Evolutionary conservation across 2,888 invertebrate species (phyloP).

Genomic region (Latheticus oryzae): DNA sequence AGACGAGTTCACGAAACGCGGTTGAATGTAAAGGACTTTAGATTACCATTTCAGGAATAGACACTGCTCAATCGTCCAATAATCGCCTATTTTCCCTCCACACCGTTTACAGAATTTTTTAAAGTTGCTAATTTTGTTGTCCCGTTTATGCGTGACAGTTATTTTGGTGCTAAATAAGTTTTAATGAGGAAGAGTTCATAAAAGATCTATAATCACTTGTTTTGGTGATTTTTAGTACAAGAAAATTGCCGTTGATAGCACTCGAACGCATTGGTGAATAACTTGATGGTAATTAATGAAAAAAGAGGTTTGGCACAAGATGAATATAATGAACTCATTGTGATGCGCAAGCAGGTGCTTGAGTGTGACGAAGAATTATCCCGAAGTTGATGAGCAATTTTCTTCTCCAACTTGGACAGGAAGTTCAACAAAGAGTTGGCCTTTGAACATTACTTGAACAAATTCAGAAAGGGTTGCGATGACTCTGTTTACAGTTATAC

Average conservation of each 20-base stretch:
- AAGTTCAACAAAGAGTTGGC: slow-evolving; percentile 44
- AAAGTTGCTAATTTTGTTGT: no score
- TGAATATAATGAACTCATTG: slow-evolving; percentile 56
- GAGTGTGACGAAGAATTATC: slow-evolving; percentile 57
- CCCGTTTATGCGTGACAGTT: no score
- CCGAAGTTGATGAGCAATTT: slow-evolving; percentile 55
- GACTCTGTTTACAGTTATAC: no score
- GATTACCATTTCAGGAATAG: slow-evolving; percentile 45
- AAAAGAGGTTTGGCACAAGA: slow-evolving; percentile 49
- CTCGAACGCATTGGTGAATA: neutral
- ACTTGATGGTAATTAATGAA: slow-evolving; percentile 47
- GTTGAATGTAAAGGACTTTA: slow-evolving; percentile 23
- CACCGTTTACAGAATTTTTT: no score
- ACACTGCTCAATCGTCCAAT: slow-evolving; percentile 42
- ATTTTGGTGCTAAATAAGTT: no score
- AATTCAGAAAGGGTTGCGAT: slow-evolving; percentile 44
- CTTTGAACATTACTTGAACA: slow-evolving; percentile 43
- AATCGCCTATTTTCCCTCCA: no score
- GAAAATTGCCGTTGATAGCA: slow-evolving; percentile 5
- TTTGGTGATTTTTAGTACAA: no score
- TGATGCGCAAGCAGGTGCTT: slow-evolving; percentile 57
- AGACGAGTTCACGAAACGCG: slow-evolving; percentile 29
- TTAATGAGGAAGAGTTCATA: no score
- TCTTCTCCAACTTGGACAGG: slow-evolving; percentile 43
- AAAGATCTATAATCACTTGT: no score